Evolutionary conservation across 2,888 invertebrate species (phyloP).

Genomic region (Agrilus mali): DNA sequence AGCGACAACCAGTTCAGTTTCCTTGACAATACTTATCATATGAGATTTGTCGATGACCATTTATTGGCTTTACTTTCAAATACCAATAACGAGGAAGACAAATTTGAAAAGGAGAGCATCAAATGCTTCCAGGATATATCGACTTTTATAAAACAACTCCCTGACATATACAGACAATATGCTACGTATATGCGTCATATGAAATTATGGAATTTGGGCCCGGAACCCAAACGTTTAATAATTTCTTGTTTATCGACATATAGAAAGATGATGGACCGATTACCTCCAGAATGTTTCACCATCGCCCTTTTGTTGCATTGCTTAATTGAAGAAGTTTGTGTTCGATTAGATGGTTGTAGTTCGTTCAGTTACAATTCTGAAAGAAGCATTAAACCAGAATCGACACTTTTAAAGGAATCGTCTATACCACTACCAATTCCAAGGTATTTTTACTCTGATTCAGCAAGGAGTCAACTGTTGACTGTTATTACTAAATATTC

Average conservation of each 20-base stretch:
- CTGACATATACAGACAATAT: conserved; percentile 3
- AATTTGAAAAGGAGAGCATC: background rate
- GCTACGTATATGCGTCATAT: conserved; percentile 7
- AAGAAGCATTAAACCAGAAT: too few relatives aligned
- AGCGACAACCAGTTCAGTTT: conserved; percentile 1
- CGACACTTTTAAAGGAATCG: too few relatives aligned
- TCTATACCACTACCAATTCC: too few relatives aligned
- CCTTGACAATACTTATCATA: conserved; percentile 5
- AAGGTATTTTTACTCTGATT: too few relatives aligned
- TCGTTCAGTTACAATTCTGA: too few relatives aligned
- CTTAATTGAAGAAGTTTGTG: conserved; percentile 4
- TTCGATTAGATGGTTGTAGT: too few relatives aligned
- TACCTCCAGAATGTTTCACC: conserved; percentile 10
- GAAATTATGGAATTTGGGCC: conserved; percentile 4
- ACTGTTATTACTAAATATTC: too few relatives aligned
- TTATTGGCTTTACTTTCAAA: background rate
- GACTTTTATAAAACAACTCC: background rate
- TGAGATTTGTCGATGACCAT: background rate
- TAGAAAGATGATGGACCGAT: conserved; percentile 2
- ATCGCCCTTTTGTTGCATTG: conserved; percentile 3
- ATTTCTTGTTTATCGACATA: conserved; percentile 1
- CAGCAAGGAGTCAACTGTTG: too few relatives aligned
- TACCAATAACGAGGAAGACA: background rate
- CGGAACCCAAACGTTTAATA: background rate
- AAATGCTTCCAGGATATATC: too few relatives aligned